Conservation (phyloP, 2,113 vertebrate species). For the Mormyrus iriodes region DNA sequence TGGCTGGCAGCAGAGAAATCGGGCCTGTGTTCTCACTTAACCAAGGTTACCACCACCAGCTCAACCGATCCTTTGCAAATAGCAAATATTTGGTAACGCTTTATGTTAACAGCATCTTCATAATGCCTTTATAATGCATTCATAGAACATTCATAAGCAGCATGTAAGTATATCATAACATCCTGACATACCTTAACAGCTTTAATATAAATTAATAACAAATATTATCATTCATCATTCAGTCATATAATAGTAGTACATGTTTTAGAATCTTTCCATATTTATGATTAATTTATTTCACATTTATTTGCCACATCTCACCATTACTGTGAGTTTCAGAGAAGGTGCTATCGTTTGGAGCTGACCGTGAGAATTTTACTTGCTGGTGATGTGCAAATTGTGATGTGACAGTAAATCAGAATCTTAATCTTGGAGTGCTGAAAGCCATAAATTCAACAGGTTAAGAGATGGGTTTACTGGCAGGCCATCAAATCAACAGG, state of each 20-base stretch:
- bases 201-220: neutral
- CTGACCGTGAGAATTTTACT: neutral
- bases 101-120: neutral
- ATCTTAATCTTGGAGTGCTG: neutral
- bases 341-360: neutral
- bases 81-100: neutral
- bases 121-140: neutral
- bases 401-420: neutral
- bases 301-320: neutral
- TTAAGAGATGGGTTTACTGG: neutral
- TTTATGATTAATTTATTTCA: neutral
- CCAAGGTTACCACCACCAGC: neutral
- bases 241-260: neutral
- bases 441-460: neutral
- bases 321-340: neutral
- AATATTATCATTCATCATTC: neutral
- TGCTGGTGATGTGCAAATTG: neutral
- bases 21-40: neutral
- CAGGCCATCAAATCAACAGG: neutral
- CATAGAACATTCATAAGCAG: neutral
- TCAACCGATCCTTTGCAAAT: neutral
- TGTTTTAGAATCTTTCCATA: neutral
- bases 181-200: neutral
- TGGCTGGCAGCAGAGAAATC: neutral
- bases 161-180: neutral